A percentile compares a stretch with the other conserved stretches of the same genome.
Conservation (phyloP, 1,140 invertebrate species). For the Zaprionus ghesquierei region DNA sequence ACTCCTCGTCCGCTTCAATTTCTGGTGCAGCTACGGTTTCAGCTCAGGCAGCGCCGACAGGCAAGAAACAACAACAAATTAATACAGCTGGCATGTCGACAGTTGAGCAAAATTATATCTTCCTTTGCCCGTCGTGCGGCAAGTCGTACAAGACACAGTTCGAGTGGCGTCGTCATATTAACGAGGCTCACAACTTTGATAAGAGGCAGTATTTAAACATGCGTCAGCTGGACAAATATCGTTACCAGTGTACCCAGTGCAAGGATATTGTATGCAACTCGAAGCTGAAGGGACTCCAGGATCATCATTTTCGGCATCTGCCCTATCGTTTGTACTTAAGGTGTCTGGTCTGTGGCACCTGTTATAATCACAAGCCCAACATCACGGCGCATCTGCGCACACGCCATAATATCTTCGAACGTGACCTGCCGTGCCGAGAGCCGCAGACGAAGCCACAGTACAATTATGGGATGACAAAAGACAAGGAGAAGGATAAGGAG, state of each 20-base stretch:
- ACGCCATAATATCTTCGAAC: constrained; percentile 64
- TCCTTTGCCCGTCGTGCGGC: constrained; percentile 71
- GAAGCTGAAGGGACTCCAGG: constrained; percentile 75
- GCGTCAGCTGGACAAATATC: constrained; percentile 70
- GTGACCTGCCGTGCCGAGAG: constrained; percentile 35
- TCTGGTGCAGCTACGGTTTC: not conserved
- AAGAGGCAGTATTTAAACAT: constrained; percentile 72
- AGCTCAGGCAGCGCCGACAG: not conserved
- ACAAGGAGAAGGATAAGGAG: constrained; percentile 28
- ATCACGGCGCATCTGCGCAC: constrained; percentile 68
- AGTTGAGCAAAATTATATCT: constrained; percentile 72
- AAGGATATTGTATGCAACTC: constrained; percentile 73
- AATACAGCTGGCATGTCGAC: constrained; percentile 29
- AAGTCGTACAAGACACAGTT: constrained; percentile 68
- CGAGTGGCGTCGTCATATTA: constrained; percentile 79
- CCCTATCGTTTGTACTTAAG: constrained; percentile 71
- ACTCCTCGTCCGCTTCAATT: not conserved
- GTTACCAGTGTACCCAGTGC: constrained; percentile 70
- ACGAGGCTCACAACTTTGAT: constrained; percentile 74
- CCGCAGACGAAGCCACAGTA: constrained; percentile 40
- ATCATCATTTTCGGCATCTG: constrained; percentile 76
- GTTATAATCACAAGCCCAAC: constrained; percentile 80
- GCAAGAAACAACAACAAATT: not conserved
- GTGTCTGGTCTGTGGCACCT: constrained; percentile 73
- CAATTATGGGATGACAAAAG: constrained; percentile 16